Percentiles rank a stretch among this genome's conserved stretches.
These are phyloP conservation scores for Andricus curvator DNA, from an alignment of 2,888 invertebrate genomes.

Conservation along the genomic window DNA sequence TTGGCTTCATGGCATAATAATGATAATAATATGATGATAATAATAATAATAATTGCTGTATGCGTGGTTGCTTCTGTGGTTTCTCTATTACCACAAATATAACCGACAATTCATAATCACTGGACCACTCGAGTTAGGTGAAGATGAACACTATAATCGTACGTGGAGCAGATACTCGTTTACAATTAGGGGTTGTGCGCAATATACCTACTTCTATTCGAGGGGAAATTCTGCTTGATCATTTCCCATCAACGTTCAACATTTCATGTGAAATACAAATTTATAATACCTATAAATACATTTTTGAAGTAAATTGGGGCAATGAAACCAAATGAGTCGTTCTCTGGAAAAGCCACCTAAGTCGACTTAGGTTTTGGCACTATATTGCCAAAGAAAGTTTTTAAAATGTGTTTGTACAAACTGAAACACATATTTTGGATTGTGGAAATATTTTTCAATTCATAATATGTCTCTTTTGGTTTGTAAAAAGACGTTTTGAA, in stretches of 20 bases:
- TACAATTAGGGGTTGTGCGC: slow-evolving; percentile 1
- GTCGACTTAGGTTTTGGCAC: too few relatives aligned
- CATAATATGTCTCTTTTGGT: too few relatives aligned
- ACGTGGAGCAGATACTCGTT: slow-evolving; percentile 3
- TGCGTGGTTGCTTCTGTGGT: neutral
- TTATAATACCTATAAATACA: neutral
- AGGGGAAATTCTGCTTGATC: neutral
- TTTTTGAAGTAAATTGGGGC: neutral
- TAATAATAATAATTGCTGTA: neutral
- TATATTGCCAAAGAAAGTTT: too few relatives aligned
- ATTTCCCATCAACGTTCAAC: neutral
- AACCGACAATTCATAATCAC: slow-evolving; percentile 5
- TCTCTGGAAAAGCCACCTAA: too few relatives aligned
- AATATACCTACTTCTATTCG: neutral
- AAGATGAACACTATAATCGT: slow-evolving; percentile 17
- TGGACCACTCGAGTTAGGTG: neutral
- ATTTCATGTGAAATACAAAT: neutral
- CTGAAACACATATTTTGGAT: too few relatives aligned
- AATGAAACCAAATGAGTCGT: too few relatives aligned
- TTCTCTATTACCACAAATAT: slow-evolving; percentile 23
- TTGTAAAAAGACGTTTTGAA: too few relatives aligned
- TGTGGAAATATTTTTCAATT: too few relatives aligned
- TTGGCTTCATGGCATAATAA: too few relatives aligned
- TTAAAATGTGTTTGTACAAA: too few relatives aligned
- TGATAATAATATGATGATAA: too few relatives aligned